Base-by-base conservation (phyloP, 2,888 invertebrate genomes). In the Caenorhabditis drosophilae region DNA sequence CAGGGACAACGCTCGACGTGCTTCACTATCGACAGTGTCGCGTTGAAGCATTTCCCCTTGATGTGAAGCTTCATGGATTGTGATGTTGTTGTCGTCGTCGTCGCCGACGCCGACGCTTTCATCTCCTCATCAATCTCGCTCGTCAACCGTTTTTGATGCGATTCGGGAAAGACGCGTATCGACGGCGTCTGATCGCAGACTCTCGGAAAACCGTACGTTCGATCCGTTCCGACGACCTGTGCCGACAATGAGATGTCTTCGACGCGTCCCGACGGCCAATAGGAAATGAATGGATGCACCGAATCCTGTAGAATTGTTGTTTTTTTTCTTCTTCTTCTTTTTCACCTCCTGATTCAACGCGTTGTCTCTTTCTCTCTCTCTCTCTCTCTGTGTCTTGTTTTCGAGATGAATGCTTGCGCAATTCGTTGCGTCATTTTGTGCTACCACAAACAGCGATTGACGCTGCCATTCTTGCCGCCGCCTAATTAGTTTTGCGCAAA, bases 1-100 rank as follows among this genome's bases (percentile, higher is more conserved):
- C 78, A 79, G 4, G 80, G 80, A 52, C 80, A 80, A 26, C 76
- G 42, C 40, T 77, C 74, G 9, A 71, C 62, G 57, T 79, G 77
- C 53, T 79, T 80, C 34, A 69, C 67, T 7, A 80, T 68, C 12
- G 71, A 67, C 50, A 80, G 51, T 4, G 80, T 76, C 15, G 79
- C 79, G 48, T 80, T 80, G 69, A 80, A 80, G 60, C 80, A 80
- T 41, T 75, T 74, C 20, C 78, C 80, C 26, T 71, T 73, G 40
- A 80, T 60, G 57, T 58, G 38, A 3, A 38, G 26, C n/a, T n/a
- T n/a, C n/a, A n/a, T n/a, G n/a, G n/a, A n/a, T n/a, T n/a, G n/a
- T n/a, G n/a, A n/a, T n/a, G n/a, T n/a, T n/a, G n/a, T n/a, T n/a
- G n/a, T n/a, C n/a, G n/a, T n/a, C n/a, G n/a, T n/a, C n/a, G n/a